Evolutionary conservation across 2,888 invertebrate species (phyloP), one percentile per base, ranked within the genome.

Genomic region (Rhingia rostrata): DNA sequence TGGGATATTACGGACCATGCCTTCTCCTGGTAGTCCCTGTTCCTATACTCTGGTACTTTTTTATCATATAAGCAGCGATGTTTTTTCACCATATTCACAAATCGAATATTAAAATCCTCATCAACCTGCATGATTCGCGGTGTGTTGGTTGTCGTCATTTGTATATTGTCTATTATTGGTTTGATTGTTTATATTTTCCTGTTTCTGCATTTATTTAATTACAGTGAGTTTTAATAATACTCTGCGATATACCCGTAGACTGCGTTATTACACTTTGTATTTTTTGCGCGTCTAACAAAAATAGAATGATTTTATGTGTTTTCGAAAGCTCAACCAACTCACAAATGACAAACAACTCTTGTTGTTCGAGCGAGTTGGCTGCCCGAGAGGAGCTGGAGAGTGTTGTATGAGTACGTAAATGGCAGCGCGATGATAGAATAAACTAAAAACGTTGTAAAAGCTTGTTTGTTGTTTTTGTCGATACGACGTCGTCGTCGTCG

Each of bases 41-140:
- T 91, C 74, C 92, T 90, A 87, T 93, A 93, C 33, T 92, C 91
- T 6, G 92, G 92, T 81, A 92, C 88, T 77, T 90, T 92, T 66
- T 91, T 90, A 80, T 93, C 91, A 84, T 93, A 93, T 12, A 93
- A 89, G 87, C 92, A 92, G 47, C 92, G 92, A 86, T 92, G 91
- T 86, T 90, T 90, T 88, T 92, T 90, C 66, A 93, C 90, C 86
- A 92, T 91, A 88, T 92, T 92, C 83, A 93, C 92, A 86, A 93
- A 93, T 53, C 90, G 89, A 49, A 91, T 91, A 89, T 92, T 92
- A 74, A 92, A 89, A 77, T 91, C 90, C 83, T 92, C 92, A 86
- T 92, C 92, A 83, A 92, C 92, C 86, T 90, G 91, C 92, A 92
- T 92, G 77, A 89, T 90, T 72, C 90, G 89, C 82, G 88, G 87